A percentile compares a stretch with the other conserved stretches of the same genome.
Conservation (phyloP, 2,888 invertebrate genomes). For the Mythimna loreyi region DNA sequence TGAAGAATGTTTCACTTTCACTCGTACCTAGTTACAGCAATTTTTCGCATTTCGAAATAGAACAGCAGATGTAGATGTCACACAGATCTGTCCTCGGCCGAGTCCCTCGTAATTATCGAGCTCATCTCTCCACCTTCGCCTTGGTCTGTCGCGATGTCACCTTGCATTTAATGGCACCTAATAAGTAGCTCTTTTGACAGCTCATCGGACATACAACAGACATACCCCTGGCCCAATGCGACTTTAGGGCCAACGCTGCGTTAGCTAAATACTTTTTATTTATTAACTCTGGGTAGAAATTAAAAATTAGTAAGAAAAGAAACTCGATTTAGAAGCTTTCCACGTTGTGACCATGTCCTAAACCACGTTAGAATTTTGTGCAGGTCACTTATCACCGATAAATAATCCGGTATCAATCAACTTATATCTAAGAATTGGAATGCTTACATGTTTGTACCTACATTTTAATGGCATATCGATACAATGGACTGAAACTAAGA, state of each 20-base stretch:
- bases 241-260: too few species aligned
- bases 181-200: too few species aligned
- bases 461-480: constrained; percentile 2
- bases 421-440: constrained; percentile 34
- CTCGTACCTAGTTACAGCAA: too few species aligned
- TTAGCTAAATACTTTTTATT: too few species aligned
- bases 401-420: constrained; percentile 65
- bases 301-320: background rate
- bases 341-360: constrained; percentile 4
- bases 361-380: constrained; percentile 14
- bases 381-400: constrained; percentile 29
- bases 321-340: background rate
- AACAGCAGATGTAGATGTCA: background rate
- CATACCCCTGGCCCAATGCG: too few species aligned
- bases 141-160: too few species aligned
- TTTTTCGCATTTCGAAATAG: background rate
- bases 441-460: constrained; percentile 14
- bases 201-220: too few species aligned
- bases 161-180: too few species aligned
- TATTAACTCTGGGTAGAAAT: too few species aligned
- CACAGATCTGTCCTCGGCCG: background rate
- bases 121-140: too few species aligned
- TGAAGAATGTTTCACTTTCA: constrained; percentile 22
- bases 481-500: background rate
- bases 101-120: too few species aligned